Base-by-base conservation (phyloP, 2,797 vertebrate species). In the Rhadinocentrus ornatus region DNA sequence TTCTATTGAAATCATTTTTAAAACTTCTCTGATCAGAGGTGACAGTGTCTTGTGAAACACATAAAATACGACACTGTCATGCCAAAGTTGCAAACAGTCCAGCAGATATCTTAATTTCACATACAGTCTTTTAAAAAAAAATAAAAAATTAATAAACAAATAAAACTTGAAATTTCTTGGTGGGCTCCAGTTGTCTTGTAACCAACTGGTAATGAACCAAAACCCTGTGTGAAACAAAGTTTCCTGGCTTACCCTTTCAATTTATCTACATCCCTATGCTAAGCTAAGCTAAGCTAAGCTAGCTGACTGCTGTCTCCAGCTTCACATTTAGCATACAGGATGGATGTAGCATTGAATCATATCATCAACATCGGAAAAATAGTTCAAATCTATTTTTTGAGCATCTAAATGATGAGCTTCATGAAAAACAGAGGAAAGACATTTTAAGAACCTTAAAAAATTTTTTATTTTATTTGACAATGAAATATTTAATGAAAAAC, bases 151-250 rank as follows among this genome's bases (percentile, higher is more conserved):
- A 27, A 27, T 27, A 16, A 22, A 37, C n/a, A 39, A 12, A 26
- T 18, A 5, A 8, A 16, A 27, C 26, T 41, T 41, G 5, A 37
- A 11, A 37, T 50, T 59, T 61, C 32, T 69, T 37, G 1, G 20
- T 27, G 31, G 13, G n/a, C 12, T 62, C 48, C 16, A 55, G 59
- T 62, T 62, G 59, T 37, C 35, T 56, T 16, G 60, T 62, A 56
- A 71, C 37, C 37, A 27, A 27, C 26, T 10, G 29, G 62, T 59
- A 62, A 61, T n/a, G 41, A 44, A 44, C 48, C 20, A 35, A 29
- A 67, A 24, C 54, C 41, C 41, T 55, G 11, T 66, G 35, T 41
- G 20, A 39, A 39, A 66, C 18, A 48, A 9, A 22, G n/a, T 3
- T n/a, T 6, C n/a, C 20, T 50, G 9, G 9, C n/a, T 22, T 48